Evolutionary conservation across 1,140 invertebrate species (phyloP).

Genomic region (Zaprionus capensis): DNA sequence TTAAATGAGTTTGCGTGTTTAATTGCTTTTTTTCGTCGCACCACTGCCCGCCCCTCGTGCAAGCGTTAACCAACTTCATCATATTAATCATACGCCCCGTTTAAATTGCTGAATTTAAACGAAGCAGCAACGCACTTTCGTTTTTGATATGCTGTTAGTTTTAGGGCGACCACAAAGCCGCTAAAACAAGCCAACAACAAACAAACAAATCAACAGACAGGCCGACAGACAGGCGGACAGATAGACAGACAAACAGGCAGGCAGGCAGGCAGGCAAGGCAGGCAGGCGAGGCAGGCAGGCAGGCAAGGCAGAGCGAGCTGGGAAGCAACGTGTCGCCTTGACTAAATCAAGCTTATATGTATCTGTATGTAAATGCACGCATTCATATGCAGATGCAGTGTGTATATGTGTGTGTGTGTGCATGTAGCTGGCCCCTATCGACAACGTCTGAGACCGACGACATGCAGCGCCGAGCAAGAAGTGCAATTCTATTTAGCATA

Average conservation of each 20-base stretch:
- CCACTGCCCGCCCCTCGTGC: not conserved
- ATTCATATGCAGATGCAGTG: slow-evolving; percentile 13
- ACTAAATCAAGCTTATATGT: slow-evolving; percentile 15
- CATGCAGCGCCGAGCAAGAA: slow-evolving; percentile 10
- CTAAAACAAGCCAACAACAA: slow-evolving; percentile 66
- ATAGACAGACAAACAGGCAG: slow-evolving; percentile 26
- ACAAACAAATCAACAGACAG: slow-evolving; percentile 60
- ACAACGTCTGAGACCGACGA: slow-evolving; percentile 39
- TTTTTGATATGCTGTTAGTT: slow-evolving; percentile 69
- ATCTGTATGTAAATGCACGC: slow-evolving; percentile 8
- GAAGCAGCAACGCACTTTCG: slow-evolving; percentile 77
- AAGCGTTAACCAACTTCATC: slow-evolving; percentile 47
- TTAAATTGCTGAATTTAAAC: slow-evolving; percentile 48
- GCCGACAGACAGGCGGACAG: slow-evolving; percentile 36
- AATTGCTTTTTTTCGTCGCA: slow-evolving; percentile 56
- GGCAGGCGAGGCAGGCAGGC: not conserved
- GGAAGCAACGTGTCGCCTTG: slow-evolving; percentile 40
- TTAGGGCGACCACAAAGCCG: slow-evolving; percentile 61
- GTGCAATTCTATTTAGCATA: slow-evolving; percentile 80
- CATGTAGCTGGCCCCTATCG: slow-evolving; percentile 28
- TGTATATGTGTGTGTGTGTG: slow-evolving; percentile 2
- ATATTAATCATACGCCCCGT: slow-evolving; percentile 72
- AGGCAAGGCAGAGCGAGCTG: slow-evolving; percentile 2
- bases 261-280: slow-evolving; percentile 22
- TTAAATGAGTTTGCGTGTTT: slow-evolving; percentile 40